Base-by-base conservation (phyloP, 2,888 invertebrate genomes). In the Tipula lateralis region DNA sequence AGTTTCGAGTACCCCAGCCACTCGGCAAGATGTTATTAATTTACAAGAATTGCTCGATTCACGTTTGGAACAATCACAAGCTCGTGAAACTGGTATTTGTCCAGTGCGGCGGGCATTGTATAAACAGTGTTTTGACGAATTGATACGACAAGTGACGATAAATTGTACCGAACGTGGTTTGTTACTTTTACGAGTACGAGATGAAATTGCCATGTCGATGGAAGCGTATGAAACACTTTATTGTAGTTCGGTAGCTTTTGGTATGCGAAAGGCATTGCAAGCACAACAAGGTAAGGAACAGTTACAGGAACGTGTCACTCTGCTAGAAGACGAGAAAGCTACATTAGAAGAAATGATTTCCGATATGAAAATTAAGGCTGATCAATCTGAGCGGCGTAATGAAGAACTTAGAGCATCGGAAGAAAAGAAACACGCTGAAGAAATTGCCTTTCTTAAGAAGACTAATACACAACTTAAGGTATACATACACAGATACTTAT, bases 211-310 rank as follows among this genome's bases (percentile, higher is more conserved):
- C 86, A 98, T 99, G 95, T 98, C 99, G 0, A 95, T 99, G 91
- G 96, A 97, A 87, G 98, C 99, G 0, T 99, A 98, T 89, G 97
- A 98, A 90, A 97, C 97, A 0, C 92, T 99, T 1, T 98, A 99
- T 88, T 99, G 99, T 89, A 98, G 98, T 90, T 97, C 98, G 84
- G 96, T 99, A 84, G 98, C 99, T 0, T 99, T 98, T 89, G 99
- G 98, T 30, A 97, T 99, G 94, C 93, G 99, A 86, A 99, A 99
- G 91, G 97, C 99, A n/a, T 91, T 99, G 85, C 96, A 97, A 91
- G 95, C 95, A 87, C 88, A 90, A 85, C 90, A 90, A 86, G 90
- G 96, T 19, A 97, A 97, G 89, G 95, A 95, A 85, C 95, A 96
- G 89, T 91, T 96, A 44, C 93, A 95, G 88, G 93, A 94, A 84